Percentiles rank a stretch among this genome's conserved stretches.
These are phyloP conservation scores for Wasmannia auropunctata DNA, from an alignment of 1,140 invertebrate species.

Conservation along the genomic window DNA sequence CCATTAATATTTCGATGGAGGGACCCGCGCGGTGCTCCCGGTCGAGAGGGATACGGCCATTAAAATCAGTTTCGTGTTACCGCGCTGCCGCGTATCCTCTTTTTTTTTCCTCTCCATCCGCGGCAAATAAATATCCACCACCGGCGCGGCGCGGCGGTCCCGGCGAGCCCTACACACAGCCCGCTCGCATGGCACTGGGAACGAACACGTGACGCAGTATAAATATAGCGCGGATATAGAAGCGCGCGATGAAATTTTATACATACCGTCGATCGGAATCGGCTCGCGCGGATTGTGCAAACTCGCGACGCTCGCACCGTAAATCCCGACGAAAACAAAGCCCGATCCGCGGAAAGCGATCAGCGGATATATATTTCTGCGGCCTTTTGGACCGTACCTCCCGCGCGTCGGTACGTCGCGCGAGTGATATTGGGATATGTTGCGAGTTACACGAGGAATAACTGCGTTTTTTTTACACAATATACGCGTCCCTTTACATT, in stretches of 20 bases:
- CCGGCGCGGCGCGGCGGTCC: constrained; percentile 8
- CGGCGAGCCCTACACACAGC: constrained; percentile 33
- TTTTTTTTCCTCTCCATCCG: constrained; percentile 72
- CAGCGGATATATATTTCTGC: background rate
- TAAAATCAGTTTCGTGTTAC: constrained; percentile 83
- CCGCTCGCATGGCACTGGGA: constrained; percentile 65
- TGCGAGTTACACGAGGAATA: background rate
- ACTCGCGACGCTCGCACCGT: constrained; percentile 55
- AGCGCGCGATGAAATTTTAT: constrained; percentile 73
- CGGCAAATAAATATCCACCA: constrained; percentile 78
- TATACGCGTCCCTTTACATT: background rate
- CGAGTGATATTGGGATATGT: background rate
- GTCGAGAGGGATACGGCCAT: constrained; percentile 70
- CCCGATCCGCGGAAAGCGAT: background rate
- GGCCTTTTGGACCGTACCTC: background rate
- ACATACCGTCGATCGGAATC: constrained; percentile 60
- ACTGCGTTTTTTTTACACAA: background rate
- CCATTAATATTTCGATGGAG: constrained; percentile 78
- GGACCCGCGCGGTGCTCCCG: constrained; percentile 42
- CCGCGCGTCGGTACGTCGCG: background rate
- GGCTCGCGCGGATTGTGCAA: constrained; percentile 64
- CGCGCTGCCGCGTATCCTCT: constrained; percentile 51
- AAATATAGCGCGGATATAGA: constrained; percentile 68
- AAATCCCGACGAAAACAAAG: constrained; percentile 62
- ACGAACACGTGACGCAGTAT: constrained; percentile 72